Evolutionary conservation across 2,113 vertebrate genomes (phyloP).

Genomic region (Marmota flaviventris): DNA sequence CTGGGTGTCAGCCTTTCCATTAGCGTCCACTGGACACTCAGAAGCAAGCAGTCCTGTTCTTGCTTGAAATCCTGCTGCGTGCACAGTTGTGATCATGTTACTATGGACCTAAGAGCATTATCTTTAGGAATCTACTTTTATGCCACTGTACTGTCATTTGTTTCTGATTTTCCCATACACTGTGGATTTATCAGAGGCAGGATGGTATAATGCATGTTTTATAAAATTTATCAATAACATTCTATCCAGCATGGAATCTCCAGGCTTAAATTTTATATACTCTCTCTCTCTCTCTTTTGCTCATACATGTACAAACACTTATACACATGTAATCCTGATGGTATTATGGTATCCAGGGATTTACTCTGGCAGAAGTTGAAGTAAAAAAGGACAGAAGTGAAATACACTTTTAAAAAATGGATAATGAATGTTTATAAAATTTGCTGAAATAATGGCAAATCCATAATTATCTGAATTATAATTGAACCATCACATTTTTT

Average conservation of each 20-base stretch:
- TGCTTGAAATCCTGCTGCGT: neutral
- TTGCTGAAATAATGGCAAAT: neutral
- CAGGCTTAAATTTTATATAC: neutral
- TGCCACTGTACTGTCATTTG: fast-evolving
- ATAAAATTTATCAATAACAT: neutral
- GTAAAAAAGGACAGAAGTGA: neutral
- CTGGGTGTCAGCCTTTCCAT: neutral
- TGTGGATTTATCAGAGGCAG: neutral
- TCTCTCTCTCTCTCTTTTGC: neutral
- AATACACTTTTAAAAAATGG: neutral
- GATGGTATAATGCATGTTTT: neutral
- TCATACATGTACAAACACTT: neutral
- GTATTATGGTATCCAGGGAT: neutral
- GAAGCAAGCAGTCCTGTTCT: neutral
- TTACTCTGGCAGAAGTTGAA: neutral
- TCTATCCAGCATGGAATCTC: neutral
- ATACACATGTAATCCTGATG: neutral
- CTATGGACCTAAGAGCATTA: neutral
- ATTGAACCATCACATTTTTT: neutral
- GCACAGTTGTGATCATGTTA: neutral
- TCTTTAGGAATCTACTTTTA: neutral
- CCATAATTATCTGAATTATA: neutral
- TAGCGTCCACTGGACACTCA: neutral
- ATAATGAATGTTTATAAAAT: neutral
- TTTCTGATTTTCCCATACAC: neutral